Base-by-base conservation (phyloP, 2,113 vertebrate species). In the Plecotus auritus region DNA sequence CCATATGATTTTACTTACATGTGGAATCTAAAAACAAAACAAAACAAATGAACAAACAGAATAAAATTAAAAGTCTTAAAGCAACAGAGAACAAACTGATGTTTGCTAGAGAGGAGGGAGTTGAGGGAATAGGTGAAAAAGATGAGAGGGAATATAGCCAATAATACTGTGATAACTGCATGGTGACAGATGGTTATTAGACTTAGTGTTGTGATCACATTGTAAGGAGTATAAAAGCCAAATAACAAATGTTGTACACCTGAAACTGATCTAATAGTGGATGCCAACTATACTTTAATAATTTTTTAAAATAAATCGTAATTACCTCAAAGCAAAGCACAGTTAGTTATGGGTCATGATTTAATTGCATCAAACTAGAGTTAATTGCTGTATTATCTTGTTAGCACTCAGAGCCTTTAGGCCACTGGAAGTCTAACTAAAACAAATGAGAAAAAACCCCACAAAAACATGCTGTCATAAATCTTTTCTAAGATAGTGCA, bases 361-460 rank as follows among this genome's bases (percentile, higher is more conserved):
- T 95, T 88, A 83, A 95, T 78, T 94, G 56, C 8, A 92, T 92
- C 82, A 90, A 26, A 90, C 49, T 88, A 64, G 61, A 86, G 64
- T 88, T 88, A 88, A 94, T 85, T 95, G 88, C 20, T 69, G 78
- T 85, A 91, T 95, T 85, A 97, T 88, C 77, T 96, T 72, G 47
- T 96, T 96, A 93, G 73, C n/a, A 92, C 88, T 47, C 61, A 78
- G 40, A 85, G 42, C 77, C 82, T 94, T 85, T 80, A 85, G 82
- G 82, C 42, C 88, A 85, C 81, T 86, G 42, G 45, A 92, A 91
- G 37, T 97, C 85, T 96, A 96, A 97, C 86, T 85, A 88, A 74
- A 76, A 76, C 30, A 94, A 95, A 67, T 26, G 28, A 61, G 59
- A 59, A 22, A 59, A 59, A 23, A 56, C 0, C 9, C 23, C 59